These are phyloP conservation scores for Netelia inedita DNA, from an alignment of 2,888 invertebrate species.

Conservation along the genomic window DNA sequence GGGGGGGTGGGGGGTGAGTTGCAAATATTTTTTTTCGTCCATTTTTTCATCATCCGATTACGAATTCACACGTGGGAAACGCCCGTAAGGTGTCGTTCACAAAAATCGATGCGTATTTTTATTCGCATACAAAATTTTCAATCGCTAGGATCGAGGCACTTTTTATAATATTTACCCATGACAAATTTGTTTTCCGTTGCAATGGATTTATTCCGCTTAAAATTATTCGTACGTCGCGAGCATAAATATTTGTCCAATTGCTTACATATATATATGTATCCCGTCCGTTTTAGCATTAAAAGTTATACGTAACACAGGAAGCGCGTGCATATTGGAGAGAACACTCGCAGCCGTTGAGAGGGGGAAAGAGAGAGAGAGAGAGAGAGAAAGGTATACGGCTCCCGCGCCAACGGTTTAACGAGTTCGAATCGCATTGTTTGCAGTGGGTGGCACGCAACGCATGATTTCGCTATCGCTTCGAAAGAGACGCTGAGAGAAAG, in stretches of 20 bases:
- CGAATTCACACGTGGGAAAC: too few relatives aligned
- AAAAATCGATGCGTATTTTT: too few relatives aligned
- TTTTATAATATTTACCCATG: too few relatives aligned
- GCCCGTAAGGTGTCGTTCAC: too few relatives aligned
- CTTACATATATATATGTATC: background rate
- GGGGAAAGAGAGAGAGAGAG: background rate
- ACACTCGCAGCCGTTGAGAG: background rate
- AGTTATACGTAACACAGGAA: background rate
- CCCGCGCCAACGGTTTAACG: conserved; percentile 39
- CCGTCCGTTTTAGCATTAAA: background rate
- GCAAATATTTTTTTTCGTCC: too few relatives aligned
- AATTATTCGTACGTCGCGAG: too few relatives aligned
- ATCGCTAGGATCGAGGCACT: too few relatives aligned
- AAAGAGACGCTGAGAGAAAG: background rate
- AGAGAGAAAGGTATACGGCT: background rate
- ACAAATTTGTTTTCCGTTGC: too few relatives aligned
- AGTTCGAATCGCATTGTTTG: conserved; percentile 57
- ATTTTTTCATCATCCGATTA: too few relatives aligned
- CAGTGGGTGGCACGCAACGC: conserved; percentile 42
- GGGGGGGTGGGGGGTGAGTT: too few relatives aligned
- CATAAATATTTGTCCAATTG: conserved; percentile 2
- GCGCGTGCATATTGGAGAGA: conserved; percentile 35
- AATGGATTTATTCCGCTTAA: too few relatives aligned
- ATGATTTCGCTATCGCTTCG: conserved; percentile 41
- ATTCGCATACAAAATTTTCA: too few relatives aligned